A percentile compares a stretch with the other conserved stretches of the same genome.
Conservation (phyloP, 2,888 invertebrate species). For the Lepidochitona cinerea region DNA sequence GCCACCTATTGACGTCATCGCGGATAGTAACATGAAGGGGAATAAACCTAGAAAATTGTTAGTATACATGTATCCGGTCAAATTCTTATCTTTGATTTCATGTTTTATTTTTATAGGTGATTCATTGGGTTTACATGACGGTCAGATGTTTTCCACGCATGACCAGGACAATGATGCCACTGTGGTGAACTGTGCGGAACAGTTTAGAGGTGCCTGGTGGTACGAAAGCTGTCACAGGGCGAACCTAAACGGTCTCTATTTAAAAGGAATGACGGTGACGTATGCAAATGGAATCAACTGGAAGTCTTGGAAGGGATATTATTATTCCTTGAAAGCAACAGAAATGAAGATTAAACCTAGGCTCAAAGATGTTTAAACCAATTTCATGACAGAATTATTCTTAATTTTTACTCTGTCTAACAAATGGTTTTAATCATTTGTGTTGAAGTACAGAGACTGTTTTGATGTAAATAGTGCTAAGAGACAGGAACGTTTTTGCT, state of each 20-base stretch:
- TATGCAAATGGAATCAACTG: conserved; percentile 64
- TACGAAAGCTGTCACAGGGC: conserved; percentile 47
- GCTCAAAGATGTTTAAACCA: background rate
- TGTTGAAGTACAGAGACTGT: too few species aligned
- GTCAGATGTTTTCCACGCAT: conserved; percentile 29
- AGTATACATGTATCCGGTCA: too few species aligned
- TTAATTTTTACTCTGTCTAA: too few species aligned
- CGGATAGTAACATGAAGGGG: too few species aligned
- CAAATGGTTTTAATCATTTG: too few species aligned
- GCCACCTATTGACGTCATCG: too few species aligned
- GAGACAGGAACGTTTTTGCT: too few species aligned
- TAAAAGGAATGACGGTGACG: conserved; percentile 46
- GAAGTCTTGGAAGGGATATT: conserved; percentile 58
- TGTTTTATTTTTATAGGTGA: conserved; percentile 24
- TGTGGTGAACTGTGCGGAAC: conserved; percentile 29
- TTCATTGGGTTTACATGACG: conserved; percentile 28
- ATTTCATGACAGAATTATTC: too few species aligned
- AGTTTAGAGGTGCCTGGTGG: conserved; percentile 53
- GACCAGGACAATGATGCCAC: conserved; percentile 34
- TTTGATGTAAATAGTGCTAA: too few species aligned
- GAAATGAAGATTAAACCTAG: conserved; percentile 55
- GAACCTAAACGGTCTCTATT: conserved; percentile 60
- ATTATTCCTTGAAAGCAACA: conserved; percentile 54
- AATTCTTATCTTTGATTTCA: too few species aligned
- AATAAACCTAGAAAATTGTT: too few species aligned